Base-by-base conservation (phyloP, 2,797 vertebrate genomes). In the Mustela erminea region DNA sequence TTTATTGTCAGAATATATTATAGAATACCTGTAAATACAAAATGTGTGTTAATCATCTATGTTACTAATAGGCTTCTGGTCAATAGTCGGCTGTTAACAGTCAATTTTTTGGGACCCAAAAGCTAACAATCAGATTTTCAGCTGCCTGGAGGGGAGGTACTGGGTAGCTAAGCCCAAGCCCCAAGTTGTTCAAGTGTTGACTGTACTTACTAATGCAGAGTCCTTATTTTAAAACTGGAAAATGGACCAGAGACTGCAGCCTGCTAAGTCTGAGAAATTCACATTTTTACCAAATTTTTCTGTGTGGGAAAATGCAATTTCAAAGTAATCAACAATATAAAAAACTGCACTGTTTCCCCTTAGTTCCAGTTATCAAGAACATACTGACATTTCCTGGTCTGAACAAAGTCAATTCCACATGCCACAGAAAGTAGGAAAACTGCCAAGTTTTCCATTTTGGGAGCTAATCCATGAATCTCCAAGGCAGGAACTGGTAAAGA, bases 291-390 rank as follows among this genome's bases (percentile, higher is more conserved):
- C 88, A 98, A 68, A 70, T 43, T 97, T 97, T 97, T 98, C 82
- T 95, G 41, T 93, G 93, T 1, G 81, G 81, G 80, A 97, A 98
- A 98, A 91, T 62, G 64, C 74, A 97, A 95, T 98, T 98, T 97
- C 89, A 93, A 98, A 97, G 88, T 56, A 78, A 98, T 97, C 93
- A 98, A 95, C 62, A 98, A 90, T 80, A 97, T 72, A 56, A 97
- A 94, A 97, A 97, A 96, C 1, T 32, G 56, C 29, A 49, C 54
- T 92, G 56, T 97, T 96, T 96, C 87, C 35, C 70, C 74, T 62
- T 80, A 81, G 35, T 77, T 97, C 74, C 0, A 87, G 97, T 95
- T 98, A 97, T 97, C 83, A 93, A 97, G 83, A 74, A 81, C 90
- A 97, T 64, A 90, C 21, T 94, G 97, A 97, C 81, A 77, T 84